Evolutionary conservation across 1,140 invertebrate genomes (phyloP), one percentile per base, ranked within the genome.

Genomic region (Drosophila santomea): DNA sequence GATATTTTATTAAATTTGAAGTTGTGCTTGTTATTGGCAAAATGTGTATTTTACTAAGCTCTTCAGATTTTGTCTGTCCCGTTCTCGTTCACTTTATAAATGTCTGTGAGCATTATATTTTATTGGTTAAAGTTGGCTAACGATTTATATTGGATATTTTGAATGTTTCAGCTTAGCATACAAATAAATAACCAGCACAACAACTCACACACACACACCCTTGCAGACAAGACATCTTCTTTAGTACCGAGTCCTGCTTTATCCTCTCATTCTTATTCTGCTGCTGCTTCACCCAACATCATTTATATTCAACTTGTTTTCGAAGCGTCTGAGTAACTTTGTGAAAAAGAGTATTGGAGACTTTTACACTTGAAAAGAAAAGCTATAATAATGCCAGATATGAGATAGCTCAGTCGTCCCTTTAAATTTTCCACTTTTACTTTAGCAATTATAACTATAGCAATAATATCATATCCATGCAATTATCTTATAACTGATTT

Each of bases 221-320:
- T 48, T 51, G 25, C 60, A 71, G 54, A 60, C 23, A 60, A 89
- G 67, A 83, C 73, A 78, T 76, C 79, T 88, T 56, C 72, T 47
- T 89, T 71, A 62, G 72, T 44, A 48, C 57, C 54, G 62, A 56
- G 63, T 69, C 67, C 61, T 36, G 39, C 60, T 41, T 54, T 47
- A 45, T 57, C 56, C 58, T 59, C 38, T 45, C 28, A 69, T 81
- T 69, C 67, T 60, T 75, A 67, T 55, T 72, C 67, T 51, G 43
- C 41, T 62, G 56, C 73, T 58, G 82, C 63, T 80, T 84, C 76
- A 80, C 84, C 84, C 80, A 89, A 84, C 84, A 89, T 89, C 85
- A 89, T 89, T 89, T 89, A 89, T 89, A 89, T 89, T 89, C 84
- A 89, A 84, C 77, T 89, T 89, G 84, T 89, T 89, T 89, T 89